Conservation (phyloP, 1,140 invertebrate genomes). For the Drosophila equinoxialis region DNA sequence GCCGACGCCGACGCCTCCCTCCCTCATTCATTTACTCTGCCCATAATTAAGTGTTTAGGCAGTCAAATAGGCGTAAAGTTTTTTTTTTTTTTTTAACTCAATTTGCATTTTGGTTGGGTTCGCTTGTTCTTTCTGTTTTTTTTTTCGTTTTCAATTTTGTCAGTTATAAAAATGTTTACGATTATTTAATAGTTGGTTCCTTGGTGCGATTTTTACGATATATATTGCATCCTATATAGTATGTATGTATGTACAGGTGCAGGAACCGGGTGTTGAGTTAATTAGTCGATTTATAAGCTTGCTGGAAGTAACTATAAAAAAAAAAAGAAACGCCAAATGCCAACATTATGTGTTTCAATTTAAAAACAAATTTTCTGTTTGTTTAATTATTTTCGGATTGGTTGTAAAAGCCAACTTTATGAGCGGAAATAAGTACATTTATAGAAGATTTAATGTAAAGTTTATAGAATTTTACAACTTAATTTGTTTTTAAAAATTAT, state of each 20-base stretch:
- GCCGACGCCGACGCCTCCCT: background rate
- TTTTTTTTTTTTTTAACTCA: constrained; percentile 49
- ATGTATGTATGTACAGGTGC: constrained; percentile 13
- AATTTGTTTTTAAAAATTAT: background rate
- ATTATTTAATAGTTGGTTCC: constrained; percentile 63
- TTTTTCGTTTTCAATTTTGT: constrained; percentile 29
- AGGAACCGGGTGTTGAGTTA: constrained; percentile 51
- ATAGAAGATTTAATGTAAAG: background rate
- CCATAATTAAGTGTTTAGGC: constrained; percentile 76
- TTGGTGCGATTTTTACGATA: constrained; percentile 64
- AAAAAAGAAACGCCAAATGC: background rate
- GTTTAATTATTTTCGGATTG: constrained; percentile 48
- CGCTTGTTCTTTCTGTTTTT: constrained; percentile 26
- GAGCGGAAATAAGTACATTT: constrained; percentile 33
- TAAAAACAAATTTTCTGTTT: constrained; percentile 35
- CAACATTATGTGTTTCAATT: constrained; percentile 55
- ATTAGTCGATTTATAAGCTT: constrained; percentile 66
- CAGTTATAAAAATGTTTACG: constrained; percentile 59
- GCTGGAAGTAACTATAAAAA: constrained; percentile 37
- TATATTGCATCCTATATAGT: constrained; percentile 6
- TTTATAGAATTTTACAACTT: background rate
- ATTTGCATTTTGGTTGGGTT: constrained; percentile 66
- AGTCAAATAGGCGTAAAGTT: constrained; percentile 70
- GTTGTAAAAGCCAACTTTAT: constrained; percentile 57
- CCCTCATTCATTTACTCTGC: background rate